These are phyloP conservation scores for Diaprepes abbreviatus DNA, from an alignment of 2,888 invertebrate species.

Conservation along the genomic window DNA sequence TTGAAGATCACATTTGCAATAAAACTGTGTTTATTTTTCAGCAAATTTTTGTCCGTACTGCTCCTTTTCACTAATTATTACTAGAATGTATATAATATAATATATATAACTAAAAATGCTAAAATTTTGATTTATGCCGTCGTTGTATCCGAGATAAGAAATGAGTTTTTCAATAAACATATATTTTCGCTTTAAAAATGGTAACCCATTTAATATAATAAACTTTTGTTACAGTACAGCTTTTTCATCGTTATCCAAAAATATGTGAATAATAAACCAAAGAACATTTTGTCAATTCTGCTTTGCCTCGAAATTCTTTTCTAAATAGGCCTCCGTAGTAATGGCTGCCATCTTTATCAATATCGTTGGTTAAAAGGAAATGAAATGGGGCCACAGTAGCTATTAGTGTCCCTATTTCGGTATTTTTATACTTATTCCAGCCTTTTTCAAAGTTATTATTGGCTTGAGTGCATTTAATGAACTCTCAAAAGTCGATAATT, in stretches of 20 bases:
- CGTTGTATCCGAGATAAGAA: too few relatives aligned
- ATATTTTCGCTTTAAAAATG: too few relatives aligned
- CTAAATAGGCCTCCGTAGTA: constrained; percentile 38
- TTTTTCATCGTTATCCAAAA: constrained; percentile 29
- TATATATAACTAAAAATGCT: too few relatives aligned
- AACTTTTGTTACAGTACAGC: constrained; percentile 16
- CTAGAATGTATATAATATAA: too few relatives aligned
- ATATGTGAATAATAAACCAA: constrained; percentile 37
- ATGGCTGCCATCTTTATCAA: constrained; percentile 44
- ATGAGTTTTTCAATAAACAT: too few relatives aligned
- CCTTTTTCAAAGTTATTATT: constrained; percentile 36
- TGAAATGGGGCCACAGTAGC: constrained; percentile 38
- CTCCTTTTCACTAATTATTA: too few relatives aligned
- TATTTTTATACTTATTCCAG: constrained; percentile 38
- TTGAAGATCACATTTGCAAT: too few relatives aligned
- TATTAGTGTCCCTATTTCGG: constrained; percentile 44
- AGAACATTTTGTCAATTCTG: constrained; percentile 32
- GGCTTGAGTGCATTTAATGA: constrained; percentile 30
- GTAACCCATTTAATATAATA: constrained; percentile 2
- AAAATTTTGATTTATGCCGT: too few relatives aligned
- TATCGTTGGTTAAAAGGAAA: constrained; percentile 42
- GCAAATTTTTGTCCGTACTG: too few relatives aligned
- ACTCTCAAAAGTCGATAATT: constrained; percentile 30
- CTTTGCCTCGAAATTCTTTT: constrained; percentile 35
- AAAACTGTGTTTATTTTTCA: too few relatives aligned